Conservation (phyloP, 2,113 vertebrate genomes). For the Gulo gulo region DNA sequence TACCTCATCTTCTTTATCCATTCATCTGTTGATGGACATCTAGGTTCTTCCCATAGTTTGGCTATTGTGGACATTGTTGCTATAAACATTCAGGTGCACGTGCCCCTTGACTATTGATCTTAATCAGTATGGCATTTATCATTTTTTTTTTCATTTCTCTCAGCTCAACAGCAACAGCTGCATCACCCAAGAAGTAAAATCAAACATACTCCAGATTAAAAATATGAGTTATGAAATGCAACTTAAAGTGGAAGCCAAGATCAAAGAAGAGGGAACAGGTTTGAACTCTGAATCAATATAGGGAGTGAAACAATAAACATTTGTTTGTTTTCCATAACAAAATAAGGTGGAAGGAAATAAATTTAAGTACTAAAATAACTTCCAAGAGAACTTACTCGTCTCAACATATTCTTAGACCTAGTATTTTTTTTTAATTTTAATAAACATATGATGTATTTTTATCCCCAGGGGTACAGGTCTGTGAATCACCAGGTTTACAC, state of each 20-base stretch:
- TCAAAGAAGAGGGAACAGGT: slow-evolving; percentile 83
- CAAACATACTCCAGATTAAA: slow-evolving; percentile 75
- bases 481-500: too few species aligned
- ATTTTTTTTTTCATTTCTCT: slow-evolving; percentile 9
- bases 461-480: too few species aligned
- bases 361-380: not conserved
- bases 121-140: not conserved
- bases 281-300: not conserved
- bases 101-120: not conserved
- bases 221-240: slow-evolving; percentile 67
- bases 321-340: not conserved
- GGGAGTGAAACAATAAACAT: not conserved
- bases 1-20: too few species aligned
- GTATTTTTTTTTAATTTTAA: slow-evolving; percentile 11
- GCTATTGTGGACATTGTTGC: too few species aligned
- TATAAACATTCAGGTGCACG: too few species aligned
- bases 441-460: too few species aligned
- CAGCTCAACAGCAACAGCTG: slow-evolving; percentile 78
- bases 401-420: slow-evolving; percentile 61
- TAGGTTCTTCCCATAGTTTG: too few species aligned
- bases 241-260: slow-evolving; percentile 75
- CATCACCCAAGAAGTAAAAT: slow-evolving; percentile 68
- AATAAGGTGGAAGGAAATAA: not conserved
- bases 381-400: not conserved
- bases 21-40: too few species aligned